These are phyloP conservation scores for Halcyon malimbica DNA, from an alignment of 2,113 vertebrate species.

Conservation along the genomic window DNA sequence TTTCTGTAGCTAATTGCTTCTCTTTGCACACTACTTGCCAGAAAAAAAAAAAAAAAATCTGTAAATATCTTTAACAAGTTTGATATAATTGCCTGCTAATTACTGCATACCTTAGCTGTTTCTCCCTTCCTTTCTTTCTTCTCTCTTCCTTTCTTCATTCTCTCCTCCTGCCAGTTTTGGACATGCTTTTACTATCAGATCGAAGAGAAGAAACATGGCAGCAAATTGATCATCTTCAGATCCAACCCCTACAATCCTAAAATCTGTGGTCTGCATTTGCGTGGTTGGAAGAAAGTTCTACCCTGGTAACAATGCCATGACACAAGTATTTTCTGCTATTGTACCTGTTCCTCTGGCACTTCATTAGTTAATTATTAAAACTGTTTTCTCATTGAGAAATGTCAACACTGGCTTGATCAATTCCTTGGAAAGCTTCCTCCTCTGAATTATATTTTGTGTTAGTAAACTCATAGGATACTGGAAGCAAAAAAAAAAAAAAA, in stretches of 20 bases:
- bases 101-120: not conserved
- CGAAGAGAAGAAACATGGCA: not conserved
- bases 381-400: not conserved
- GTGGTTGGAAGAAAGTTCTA: not conserved
- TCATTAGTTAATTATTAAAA: not conserved
- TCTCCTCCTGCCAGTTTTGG: not conserved
- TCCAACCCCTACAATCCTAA: not conserved
- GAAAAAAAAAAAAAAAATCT: constrained; percentile 18
- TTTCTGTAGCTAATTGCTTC: not conserved
- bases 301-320: not conserved
- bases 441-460: not conserved
- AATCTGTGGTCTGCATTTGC: not conserved
- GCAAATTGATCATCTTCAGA: not conserved
- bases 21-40: not conserved
- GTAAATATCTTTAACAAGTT: not conserved
- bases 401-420: not conserved
- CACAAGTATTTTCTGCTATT: not conserved
- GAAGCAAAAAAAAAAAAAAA: not conserved
- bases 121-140: not conserved
- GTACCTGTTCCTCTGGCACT: not conserved
- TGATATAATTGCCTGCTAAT: not conserved
- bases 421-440: not conserved
- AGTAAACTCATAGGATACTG: not conserved
- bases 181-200: not conserved
- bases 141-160: not conserved